Conservation (phyloP, 1,140 invertebrate genomes). For the Chrysopa pallens region DNA sequence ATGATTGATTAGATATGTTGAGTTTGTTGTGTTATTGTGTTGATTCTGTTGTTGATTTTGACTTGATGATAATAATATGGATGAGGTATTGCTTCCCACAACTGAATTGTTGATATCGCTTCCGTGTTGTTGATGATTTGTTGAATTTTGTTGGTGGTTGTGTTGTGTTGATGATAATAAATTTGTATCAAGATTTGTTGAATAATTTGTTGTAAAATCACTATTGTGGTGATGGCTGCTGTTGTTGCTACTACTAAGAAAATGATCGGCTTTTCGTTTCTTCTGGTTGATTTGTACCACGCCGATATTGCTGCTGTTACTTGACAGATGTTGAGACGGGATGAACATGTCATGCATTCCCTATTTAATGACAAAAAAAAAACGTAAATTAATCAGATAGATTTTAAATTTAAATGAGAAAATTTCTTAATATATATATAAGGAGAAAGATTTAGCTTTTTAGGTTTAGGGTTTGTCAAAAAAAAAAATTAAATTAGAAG, state of each 20-base stretch:
- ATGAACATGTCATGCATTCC: constrained; percentile 57
- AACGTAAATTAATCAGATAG: background rate
- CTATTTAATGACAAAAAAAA: constrained; percentile 21
- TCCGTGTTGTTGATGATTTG: background rate
- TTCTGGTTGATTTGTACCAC: constrained; percentile 28
- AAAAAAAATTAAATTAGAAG: no score
- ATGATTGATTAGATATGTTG: background rate
- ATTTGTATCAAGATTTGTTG: constrained; percentile 9
- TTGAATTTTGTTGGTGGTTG: background rate
- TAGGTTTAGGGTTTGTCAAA: no score
- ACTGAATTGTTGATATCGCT: no score
- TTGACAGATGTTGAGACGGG: constrained; percentile 40
- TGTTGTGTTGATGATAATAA: constrained; percentile 5
- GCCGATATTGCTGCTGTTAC: constrained; percentile 25
- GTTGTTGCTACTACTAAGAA: constrained; percentile 25
- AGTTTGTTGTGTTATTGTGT: constrained; percentile 8
- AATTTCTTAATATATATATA: no score
- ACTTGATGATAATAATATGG: no score
- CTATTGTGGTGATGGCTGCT: constrained; percentile 8
- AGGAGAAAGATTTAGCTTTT: no score
- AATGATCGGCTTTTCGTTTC: constrained; percentile 34
- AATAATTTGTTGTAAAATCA: constrained; percentile 19
- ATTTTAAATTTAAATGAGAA: no score
- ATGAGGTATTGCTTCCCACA: no score
- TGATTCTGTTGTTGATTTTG: background rate